Conservation (phyloP, 2,888 invertebrate species). For the Andrena chrysosceles region DNA sequence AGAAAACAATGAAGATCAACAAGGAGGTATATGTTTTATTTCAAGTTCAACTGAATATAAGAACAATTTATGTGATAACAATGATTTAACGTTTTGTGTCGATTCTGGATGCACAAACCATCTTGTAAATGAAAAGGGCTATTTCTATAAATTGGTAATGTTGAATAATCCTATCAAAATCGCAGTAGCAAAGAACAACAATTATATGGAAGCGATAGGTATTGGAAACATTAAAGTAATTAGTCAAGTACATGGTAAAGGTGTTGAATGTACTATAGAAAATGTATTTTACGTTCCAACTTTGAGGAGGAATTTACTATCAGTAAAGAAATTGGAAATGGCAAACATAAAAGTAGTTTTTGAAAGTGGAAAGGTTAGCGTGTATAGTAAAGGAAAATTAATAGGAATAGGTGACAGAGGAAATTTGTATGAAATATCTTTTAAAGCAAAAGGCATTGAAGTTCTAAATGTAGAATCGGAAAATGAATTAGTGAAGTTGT, state of each 20-base stretch:
- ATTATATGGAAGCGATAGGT: not conserved
- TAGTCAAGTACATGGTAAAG: not conserved
- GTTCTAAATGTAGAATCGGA: slow-evolving; percentile 7
- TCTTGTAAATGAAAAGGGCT: not conserved
- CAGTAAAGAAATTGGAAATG: slow-evolving; percentile 22
- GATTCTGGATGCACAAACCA: not conserved
- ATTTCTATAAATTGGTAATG: not conserved
- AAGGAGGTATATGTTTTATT: not conserved
- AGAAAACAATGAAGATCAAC: not conserved
- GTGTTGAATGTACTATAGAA: not conserved
- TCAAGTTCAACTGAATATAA: not conserved
- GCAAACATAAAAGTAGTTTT: not conserved
- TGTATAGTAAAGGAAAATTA: not conserved
- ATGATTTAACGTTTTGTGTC: not conserved
- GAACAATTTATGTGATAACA: not conserved
- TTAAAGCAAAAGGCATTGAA: not conserved
- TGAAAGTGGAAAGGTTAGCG: not conserved
- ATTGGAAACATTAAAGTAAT: not conserved
- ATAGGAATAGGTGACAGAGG: not conserved
- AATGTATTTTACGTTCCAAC: slow-evolving; percentile 12
- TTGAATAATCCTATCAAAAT: not conserved
- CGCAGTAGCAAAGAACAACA: not conserved
- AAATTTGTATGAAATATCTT: slow-evolving; percentile 20
- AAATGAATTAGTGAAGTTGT: not conserved
- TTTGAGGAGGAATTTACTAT: slow-evolving; percentile 14